These are phyloP conservation scores for Aepyceros melampus DNA, from an alignment of 2,113 vertebrate species.

Conservation along the genomic window DNA sequence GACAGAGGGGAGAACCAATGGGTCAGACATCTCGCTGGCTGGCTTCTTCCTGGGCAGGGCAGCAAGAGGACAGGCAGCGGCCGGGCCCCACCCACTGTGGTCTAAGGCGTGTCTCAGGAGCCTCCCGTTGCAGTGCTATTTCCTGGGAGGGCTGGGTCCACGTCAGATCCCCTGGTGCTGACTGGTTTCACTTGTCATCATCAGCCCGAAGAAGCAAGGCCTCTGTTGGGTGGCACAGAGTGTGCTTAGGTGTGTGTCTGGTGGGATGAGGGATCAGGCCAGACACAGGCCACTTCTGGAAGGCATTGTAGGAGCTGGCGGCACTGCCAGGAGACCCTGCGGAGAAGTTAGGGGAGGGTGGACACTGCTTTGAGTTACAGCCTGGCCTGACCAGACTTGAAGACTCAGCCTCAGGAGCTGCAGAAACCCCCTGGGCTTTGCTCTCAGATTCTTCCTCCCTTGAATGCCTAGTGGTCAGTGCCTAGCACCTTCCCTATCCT, in stretches of 20 bases:
- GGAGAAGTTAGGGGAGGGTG: not conserved
- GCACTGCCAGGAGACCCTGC: not conserved
- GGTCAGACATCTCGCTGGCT: not conserved
- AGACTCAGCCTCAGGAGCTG: not conserved
- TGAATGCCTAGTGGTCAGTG: not conserved
- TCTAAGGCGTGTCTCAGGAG: slow-evolving; percentile 32
- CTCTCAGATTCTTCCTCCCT: not conserved
- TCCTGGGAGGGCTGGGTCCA: slow-evolving; percentile 38
- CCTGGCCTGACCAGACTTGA: not conserved
- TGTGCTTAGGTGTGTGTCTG: not conserved
- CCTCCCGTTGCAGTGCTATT: slow-evolving; percentile 32
- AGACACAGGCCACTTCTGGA: not conserved
- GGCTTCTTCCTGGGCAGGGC: not conserved
- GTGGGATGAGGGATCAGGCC: not conserved
- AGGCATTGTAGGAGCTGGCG: not conserved
- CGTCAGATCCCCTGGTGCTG: not conserved
- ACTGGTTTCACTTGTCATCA: slow-evolving; percentile 21
- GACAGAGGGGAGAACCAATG: not conserved
- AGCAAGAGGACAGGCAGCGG: not conserved
- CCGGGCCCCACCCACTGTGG: not conserved
- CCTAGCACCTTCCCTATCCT: not conserved
- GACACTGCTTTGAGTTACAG: not conserved
- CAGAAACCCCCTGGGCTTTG: not conserved
- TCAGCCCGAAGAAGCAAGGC: not conserved
- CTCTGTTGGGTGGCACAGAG: not conserved